These are phyloP conservation scores for Leptinotarsa tumamoca DNA, from an alignment of 2,888 invertebrate species.

Conservation along the genomic window DNA sequence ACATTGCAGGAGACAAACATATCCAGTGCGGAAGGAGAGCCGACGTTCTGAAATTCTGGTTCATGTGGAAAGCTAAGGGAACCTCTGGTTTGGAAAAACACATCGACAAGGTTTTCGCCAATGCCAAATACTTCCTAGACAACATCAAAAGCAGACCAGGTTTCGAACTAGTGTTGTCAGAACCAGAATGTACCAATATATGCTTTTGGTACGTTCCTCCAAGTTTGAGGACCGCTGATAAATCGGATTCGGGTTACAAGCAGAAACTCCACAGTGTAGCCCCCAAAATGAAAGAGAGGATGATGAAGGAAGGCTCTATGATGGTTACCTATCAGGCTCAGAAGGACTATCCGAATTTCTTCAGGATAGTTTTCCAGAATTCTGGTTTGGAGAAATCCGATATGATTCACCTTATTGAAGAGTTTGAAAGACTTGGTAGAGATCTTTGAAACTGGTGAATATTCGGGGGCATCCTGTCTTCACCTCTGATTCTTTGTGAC, in stretches of 20 bases:
- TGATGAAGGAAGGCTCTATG: slow-evolving; percentile 95
- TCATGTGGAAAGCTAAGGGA: slow-evolving; percentile 98
- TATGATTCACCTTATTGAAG: slow-evolving; percentile 87
- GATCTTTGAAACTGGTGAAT: slow-evolving; percentile 46
- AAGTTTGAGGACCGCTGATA: slow-evolving; percentile 71
- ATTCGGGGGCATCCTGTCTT: slow-evolving; percentile 3
- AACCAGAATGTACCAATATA: slow-evolving; percentile 94
- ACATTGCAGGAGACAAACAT: slow-evolving; percentile 83
- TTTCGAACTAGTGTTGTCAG: slow-evolving; percentile 78
- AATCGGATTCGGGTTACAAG: slow-evolving; percentile 69
- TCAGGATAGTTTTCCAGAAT: slow-evolving; percentile 93
- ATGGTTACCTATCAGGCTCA: slow-evolving; percentile 97
- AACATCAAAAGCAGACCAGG: slow-evolving; percentile 77
- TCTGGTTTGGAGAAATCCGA: slow-evolving; percentile 86
- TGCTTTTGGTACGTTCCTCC: slow-evolving; percentile 96
- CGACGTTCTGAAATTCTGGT: slow-evolving; percentile 97
- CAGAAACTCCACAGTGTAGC: slow-evolving; percentile 83
- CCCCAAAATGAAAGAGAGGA: slow-evolving; percentile 91
- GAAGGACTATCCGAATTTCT: slow-evolving; percentile 89
- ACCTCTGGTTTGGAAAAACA: slow-evolving; percentile 81
- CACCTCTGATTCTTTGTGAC: background rate
- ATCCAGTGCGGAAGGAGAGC: slow-evolving; percentile 96
- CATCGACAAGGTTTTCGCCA: slow-evolving; percentile 82
- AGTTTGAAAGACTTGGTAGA: slow-evolving; percentile 85
- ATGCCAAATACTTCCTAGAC: slow-evolving; percentile 78